Percentiles rank a stretch among this genome's conserved stretches.
Conservation (phyloP, 1,140 invertebrate species). For the Oryctes rhinoceros region DNA sequence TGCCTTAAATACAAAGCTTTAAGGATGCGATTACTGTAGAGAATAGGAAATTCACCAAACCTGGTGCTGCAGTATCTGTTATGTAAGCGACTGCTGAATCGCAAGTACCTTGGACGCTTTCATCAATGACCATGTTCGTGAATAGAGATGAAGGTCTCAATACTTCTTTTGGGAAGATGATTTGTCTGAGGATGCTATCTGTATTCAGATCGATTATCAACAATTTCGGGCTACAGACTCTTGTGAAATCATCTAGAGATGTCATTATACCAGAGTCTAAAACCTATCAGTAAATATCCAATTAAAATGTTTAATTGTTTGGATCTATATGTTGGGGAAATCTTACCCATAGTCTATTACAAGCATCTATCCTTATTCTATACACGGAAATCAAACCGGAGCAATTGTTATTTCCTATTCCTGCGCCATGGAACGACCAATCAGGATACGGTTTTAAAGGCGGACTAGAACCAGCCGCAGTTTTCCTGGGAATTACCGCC, state of each 20-base stretch:
- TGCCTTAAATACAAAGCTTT: conserved; percentile 61
- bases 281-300: conserved; percentile 55
- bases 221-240: conserved; percentile 81
- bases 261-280: conserved; percentile 75
- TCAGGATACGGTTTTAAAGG: conserved; percentile 77
- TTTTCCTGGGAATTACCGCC: conserved; percentile 70
- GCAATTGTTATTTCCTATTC: conserved; percentile 75
- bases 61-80: conserved; percentile 76
- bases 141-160: conserved; percentile 74
- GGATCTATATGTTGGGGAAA: conserved; percentile 48
- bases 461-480: conserved; percentile 71
- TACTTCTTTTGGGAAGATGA: conserved; percentile 70
- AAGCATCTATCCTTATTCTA: conserved; percentile 74
- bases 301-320: neutral
- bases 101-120: conserved; percentile 70
- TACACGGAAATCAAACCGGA: conserved; percentile 80
- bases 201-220: conserved; percentile 80
- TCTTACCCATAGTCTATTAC: conserved; percentile 78
- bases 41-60: conserved; percentile 61
- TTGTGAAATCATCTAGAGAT: conserved; percentile 76
- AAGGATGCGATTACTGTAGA: no score
- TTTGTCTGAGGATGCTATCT: conserved; percentile 67
- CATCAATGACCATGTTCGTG: conserved; percentile 81
- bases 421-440: conserved; percentile 80
- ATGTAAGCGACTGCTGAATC: conserved; percentile 82